phyloP scores from a whole-genome alignment of 92 coral and sea anemone genomes.

The Chrysogorgia sp. region DNA sequence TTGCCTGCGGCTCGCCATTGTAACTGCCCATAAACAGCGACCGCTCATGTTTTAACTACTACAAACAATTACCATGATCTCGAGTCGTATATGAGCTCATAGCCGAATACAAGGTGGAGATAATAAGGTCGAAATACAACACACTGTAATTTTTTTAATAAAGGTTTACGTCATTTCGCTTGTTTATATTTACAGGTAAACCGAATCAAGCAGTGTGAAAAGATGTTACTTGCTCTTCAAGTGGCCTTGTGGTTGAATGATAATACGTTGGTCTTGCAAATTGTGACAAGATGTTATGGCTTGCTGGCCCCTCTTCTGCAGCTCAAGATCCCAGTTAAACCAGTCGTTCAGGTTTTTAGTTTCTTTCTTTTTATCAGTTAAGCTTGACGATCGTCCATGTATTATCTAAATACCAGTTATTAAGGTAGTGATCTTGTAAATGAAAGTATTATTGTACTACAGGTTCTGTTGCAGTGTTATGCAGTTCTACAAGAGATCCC shows the following conservation, averaged over 20 bases:
- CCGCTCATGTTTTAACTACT: no score
- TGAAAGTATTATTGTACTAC: no score
- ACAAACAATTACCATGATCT: no score
- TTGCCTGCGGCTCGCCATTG: no score
- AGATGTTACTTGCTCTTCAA: slow-evolving; percentile 81
- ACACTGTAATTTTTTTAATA: no score
- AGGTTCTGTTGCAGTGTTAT: slow-evolving; percentile 83
- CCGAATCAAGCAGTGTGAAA: slow-evolving; percentile 84
- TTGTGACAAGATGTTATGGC: slow-evolving; percentile 90
- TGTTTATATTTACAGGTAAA: slow-evolving; percentile 58
- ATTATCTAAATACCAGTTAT: not conserved
- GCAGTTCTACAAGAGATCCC: slow-evolving; percentile 96
- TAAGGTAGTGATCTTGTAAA: not conserved
- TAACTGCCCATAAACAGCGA: no score
- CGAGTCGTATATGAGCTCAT: no score
- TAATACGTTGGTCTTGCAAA: slow-evolving; percentile 81
- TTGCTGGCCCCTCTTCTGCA: slow-evolving; percentile 87
- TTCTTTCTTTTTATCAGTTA: not conserved
- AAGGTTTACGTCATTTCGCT: not conserved
- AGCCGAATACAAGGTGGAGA: no score
- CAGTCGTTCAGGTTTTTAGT: slow-evolving; percentile 88
- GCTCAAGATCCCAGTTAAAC: slow-evolving; percentile 86
- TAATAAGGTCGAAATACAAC: no score
- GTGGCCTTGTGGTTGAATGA: slow-evolving; percentile 94
- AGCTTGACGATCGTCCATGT: not conserved